These are phyloP conservation scores for Rhadina sibilatrix DNA, from an alignment of 2,113 vertebrate species.

Conservation along the genomic window DNA sequence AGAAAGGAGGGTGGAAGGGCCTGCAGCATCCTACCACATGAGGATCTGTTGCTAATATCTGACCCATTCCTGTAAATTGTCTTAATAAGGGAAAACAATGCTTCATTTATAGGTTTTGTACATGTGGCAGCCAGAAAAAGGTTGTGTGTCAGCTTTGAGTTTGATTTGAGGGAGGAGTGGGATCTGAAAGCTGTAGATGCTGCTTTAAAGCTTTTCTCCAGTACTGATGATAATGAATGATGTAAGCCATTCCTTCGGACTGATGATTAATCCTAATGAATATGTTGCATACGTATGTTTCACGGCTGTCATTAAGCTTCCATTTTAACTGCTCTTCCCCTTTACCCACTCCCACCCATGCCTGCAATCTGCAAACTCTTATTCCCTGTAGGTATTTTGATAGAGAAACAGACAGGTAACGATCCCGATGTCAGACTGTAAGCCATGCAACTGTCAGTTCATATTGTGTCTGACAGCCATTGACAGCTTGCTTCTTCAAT, in stretches of 20 bases:
- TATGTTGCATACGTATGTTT: constrained; percentile 41
- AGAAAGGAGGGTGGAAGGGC: not conserved
- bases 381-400: constrained; percentile 58
- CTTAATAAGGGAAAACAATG: not conserved
- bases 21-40: not conserved
- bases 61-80: not conserved
- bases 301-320: constrained; percentile 50
- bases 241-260: constrained; percentile 17
- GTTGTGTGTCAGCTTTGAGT: not conserved
- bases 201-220: not conserved
- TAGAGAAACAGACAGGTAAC: constrained; percentile 65
- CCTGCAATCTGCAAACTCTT: constrained; percentile 53
- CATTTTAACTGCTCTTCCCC: constrained; percentile 31
- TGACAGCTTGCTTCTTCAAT: constrained; percentile 65
- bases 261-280: constrained; percentile 61
- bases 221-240: constrained; percentile 32
- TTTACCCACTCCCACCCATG: constrained; percentile 31
- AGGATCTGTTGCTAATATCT: not conserved
- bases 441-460: constrained; percentile 65
- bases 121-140: not conserved
- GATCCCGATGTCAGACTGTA: constrained; percentile 47
- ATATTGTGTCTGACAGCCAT: constrained; percentile 57
- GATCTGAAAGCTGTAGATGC: not conserved
- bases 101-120: not conserved
- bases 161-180: not conserved